Evolutionary conservation across 2,113 vertebrate species (phyloP), one percentile per base, ranked within the genome.

Genomic region (Oryzias melastigma): DNA sequence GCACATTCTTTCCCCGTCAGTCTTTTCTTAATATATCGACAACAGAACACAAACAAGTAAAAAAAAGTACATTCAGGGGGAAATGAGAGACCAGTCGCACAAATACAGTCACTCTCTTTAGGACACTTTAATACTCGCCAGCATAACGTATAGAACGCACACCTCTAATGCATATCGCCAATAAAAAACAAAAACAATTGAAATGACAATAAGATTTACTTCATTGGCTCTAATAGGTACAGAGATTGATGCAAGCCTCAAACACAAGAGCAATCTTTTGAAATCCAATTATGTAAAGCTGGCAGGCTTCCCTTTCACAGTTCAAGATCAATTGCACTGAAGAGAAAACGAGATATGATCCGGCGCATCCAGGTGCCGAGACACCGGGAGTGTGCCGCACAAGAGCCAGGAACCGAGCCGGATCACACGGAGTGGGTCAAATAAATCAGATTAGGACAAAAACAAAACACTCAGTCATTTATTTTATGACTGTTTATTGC

Each of bases 141-240:
- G 56, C 70, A 27, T 60, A 71, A 70, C 71, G 62, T 46, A 71
- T 56, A 67, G 57, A 59, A 72, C 40, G 54, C 42, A 65, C 58
- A 68, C 50, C 63, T 78, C 71, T 73, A 78, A 84, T 71, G 73
- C 70, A 85, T 65, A 64, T 52, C 68, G 67, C 68, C 77, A 83
- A 82, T 87, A 86, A 84, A 77, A 85, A 71, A 86, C 82, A 75
- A 35, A 85, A 71, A 88, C 76, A 85, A 87, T 76, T 78, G 74
- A 84, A 86, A 85, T 83, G 81, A 85, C 82, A 85, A 87, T 85
- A 84, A 76, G 81, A 90, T 88, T 83, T 79, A 85, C 80, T 78
- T 73, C 50, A 75, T 81, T 85, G 73, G 64, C 60, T 84, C 79
- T 87, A 85, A 86, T 68, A 76, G 75, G 61, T 70, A 52, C 68